Base-by-base conservation (phyloP, 2,888 invertebrate genomes). In the Schizaphis graminum region DNA sequence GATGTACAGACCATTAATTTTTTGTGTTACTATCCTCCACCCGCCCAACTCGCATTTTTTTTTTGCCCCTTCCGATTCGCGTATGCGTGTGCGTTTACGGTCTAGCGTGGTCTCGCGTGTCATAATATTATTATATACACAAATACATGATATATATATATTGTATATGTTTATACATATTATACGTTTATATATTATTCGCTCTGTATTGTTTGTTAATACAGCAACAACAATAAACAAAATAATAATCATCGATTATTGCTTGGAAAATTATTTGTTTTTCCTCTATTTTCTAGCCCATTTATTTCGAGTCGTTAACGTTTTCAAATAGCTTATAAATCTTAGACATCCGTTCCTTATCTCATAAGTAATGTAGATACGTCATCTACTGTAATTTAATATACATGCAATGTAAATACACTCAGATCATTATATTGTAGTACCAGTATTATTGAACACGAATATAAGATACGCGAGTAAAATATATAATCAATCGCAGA, bases 1-100 rank as follows among this genome's bases (percentile, higher is more conserved):
- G 67, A 92, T 88, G 92, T 92, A 88, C 92, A 88, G 92, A 44
- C 88, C 92, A 92, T 92, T 92, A 92, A 67, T 92, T 88, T 92
- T 92, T 92, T 88, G 57, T 41, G 49, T 92, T 87, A 61, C 61
- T 16, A 47, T 91, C 3, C 56, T 21, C 49, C 84, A 41, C 13
- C 61, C 53, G 8, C 47, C 92, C 21, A 77, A 77, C 35, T 44
- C 57, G n/a, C 10, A 3, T 44, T 44, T n/a, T 91, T 91, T 84
- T 91, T 91, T 57, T n/a, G 44, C 85, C n/a, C 11, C 85, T 53
- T 44, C 57, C 41, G 7, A 77, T 41, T 13, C 7, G 41, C 11
- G 35, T 24, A n/a, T 10, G 77, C 21, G 49, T 35, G 77, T 49
- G 41, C 10, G 41, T 56, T 16, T 28, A 41, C 28, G 21, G 86